These are phyloP conservation scores for Acanthopleura granulata DNA, from an alignment of 2,888 invertebrate species.

Conservation along the genomic window DNA sequence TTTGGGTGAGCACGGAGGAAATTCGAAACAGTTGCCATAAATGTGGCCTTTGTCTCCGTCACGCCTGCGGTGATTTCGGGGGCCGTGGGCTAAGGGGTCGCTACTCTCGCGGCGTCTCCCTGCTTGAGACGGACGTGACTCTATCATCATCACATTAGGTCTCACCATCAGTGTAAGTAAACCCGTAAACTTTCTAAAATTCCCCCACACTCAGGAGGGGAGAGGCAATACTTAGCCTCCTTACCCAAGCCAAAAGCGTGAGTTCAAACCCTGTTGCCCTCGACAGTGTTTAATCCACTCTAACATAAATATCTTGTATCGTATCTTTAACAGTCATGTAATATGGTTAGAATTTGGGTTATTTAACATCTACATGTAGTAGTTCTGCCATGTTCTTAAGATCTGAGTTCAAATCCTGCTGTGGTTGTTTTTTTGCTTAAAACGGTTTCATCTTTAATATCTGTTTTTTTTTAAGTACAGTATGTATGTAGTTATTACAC, in stretches of 20 bases:
- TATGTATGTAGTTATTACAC: not conserved
- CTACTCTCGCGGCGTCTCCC: conserved; percentile 1
- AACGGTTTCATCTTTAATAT: not conserved
- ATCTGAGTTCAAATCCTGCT: too few species aligned
- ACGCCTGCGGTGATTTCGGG: not conserved
- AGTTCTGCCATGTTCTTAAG: not conserved
- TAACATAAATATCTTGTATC: not conserved
- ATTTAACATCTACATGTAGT: too few species aligned
- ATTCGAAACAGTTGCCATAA: not conserved
- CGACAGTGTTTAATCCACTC: too few species aligned
- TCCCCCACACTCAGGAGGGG: not conserved
- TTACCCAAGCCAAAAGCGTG: not conserved
- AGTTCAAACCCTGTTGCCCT: not conserved
- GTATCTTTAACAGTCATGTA: too few species aligned
- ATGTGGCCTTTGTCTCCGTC: not conserved
- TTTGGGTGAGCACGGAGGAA: not conserved
- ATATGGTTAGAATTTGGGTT: too few species aligned
- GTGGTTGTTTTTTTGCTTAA: not conserved
- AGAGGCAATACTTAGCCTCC: too few species aligned
- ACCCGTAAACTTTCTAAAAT: not conserved
- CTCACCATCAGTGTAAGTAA: not conserved
- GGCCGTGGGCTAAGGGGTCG: too few species aligned
- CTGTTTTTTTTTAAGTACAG: too few species aligned
- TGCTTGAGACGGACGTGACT: not conserved
- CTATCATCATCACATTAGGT: not conserved